Evolutionary conservation across 2,888 invertebrate species (phyloP).

Genomic region (Globia sparganii): DNA sequence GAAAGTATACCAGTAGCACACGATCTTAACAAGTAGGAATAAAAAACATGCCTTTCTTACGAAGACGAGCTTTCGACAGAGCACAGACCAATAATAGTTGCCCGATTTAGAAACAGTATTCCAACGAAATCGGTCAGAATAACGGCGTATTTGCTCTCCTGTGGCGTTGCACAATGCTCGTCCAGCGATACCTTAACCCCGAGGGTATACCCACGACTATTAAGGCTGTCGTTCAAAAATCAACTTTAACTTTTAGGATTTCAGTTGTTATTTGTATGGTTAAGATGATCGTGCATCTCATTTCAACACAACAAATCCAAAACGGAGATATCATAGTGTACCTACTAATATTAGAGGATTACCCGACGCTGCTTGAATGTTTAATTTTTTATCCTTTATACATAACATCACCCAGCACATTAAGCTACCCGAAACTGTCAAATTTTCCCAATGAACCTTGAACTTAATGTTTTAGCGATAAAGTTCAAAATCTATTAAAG

Average conservation of each 20-base stretch:
- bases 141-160: constrained; percentile 66
- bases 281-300: constrained; percentile 75
- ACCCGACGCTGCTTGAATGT: constrained; percentile 56
- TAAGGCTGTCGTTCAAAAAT: constrained; percentile 54
- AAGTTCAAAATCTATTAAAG: too few species aligned
- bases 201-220: constrained; percentile 75
- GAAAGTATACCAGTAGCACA: constrained; percentile 30
- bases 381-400: constrained; percentile 19
- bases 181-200: constrained; percentile 67
- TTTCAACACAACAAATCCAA: constrained; percentile 82
- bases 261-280: constrained; percentile 56
- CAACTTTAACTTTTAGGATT: constrained; percentile 45
- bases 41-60: constrained; percentile 46
- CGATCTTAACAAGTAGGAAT: constrained; percentile 24
- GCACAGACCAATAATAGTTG: constrained; percentile 43
- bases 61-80: constrained; percentile 41
- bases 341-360: constrained; percentile 55
- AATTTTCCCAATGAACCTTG: too few species aligned
- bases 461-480: too few species aligned
- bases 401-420: neutral
- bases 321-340: constrained; percentile 82
- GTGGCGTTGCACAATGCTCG: constrained; percentile 69
- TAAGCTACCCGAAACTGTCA: too few species aligned
- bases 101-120: constrained; percentile 64
- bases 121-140: constrained; percentile 66